Evolutionary conservation across 2,113 vertebrate species (phyloP).

Genomic region (Rafetus swinhoei): DNA sequence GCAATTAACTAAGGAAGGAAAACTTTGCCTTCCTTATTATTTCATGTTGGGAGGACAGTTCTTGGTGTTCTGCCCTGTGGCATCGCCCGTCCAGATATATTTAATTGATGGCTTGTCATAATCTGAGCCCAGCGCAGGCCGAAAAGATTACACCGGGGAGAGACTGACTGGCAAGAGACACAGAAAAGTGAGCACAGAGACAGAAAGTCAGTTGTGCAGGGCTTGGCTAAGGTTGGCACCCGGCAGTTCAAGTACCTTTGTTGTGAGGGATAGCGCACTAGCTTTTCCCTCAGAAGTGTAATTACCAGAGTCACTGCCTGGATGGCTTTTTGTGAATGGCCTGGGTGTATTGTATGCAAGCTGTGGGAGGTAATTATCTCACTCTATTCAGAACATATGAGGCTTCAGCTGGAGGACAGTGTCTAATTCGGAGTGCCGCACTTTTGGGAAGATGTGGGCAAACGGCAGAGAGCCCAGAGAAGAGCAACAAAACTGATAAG

Average conservation of each 20-base stretch:
- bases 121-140: rapidly evolving
- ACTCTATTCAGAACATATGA: background rate
- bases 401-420: background rate
- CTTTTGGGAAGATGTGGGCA: background rate
- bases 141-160: background rate
- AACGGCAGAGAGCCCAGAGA: background rate
- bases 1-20: background rate
- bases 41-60: background rate
- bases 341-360: background rate
- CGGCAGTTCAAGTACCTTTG: background rate
- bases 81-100: background rate
- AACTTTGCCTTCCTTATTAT: background rate
- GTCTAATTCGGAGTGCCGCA: background rate
- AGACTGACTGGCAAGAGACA: background rate
- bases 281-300: background rate
- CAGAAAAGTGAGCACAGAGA: background rate
- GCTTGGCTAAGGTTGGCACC: background rate
- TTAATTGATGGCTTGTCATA: background rate
- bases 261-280: background rate
- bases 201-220: background rate
- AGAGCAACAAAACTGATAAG: background rate
- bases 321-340: background rate
- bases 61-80: background rate
- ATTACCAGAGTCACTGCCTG: background rate
- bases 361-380: background rate